Evolutionary conservation across 2,797 vertebrate species (phyloP), one percentile per base, ranked within the genome.

Genomic region (Rhabdomys pumilio): DNA sequence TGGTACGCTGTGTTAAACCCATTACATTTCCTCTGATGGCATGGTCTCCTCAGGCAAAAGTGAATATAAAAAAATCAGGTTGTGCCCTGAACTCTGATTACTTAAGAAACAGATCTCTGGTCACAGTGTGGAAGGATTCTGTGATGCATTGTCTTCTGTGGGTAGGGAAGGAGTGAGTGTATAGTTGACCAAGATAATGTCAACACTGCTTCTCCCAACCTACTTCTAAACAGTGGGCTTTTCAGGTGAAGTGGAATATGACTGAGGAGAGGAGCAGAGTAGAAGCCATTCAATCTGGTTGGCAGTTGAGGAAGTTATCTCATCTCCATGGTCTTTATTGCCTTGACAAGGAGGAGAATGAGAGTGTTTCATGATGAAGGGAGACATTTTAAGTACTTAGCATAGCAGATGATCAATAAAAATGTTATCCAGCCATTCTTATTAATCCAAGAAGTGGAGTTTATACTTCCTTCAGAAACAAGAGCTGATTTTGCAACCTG

Each of bases 331-430:
- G 85, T 41, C 24, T 90, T 3, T 55, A 57, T 90, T 73, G 92
- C 26, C 57, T 75, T 26, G 41, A 81, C 34, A 93, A 76, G 89
- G 67, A 69, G 34, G 57, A 86, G 72, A 94, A 88, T 29, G 57
- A 31, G 67, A 77, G 59, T 82, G 75, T 57, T 34, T 57, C 0
- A 0, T 89, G 86, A 44, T 34, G 53, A 47, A 82, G 34, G 83
- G 82, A 90, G 31, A 17, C 34, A 38, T 88, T 67, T 59, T 44
- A 69, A 96, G 22, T 90, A 63, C 31, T 92, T 83, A 86, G 50
- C 34, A n/a, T n/a, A 57, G 72, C 72, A 95, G 81, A 75, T 41
- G 31, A 85, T 95, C 84, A 93, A 47, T 89, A 59, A 94, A 79
- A 92, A 65, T 57, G 20, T 80, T 69, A 47, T 1, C 4, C 50